phyloP scores from a whole-genome alignment of 1,140 invertebrate species.

The Penaeus chinensis region DNA sequence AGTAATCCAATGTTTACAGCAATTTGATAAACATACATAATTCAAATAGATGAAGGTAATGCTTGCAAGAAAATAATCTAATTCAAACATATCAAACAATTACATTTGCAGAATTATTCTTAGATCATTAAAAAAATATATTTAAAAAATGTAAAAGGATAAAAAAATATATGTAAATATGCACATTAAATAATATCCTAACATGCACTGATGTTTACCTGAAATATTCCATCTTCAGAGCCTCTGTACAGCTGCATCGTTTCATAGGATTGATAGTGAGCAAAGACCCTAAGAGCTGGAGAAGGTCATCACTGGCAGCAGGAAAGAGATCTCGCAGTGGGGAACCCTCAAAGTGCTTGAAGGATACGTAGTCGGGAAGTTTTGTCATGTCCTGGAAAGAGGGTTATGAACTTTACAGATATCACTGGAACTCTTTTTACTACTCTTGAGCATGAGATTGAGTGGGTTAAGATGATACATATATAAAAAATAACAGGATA shows the following conservation, averaged over 20 bases:
- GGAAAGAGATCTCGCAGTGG: constrained; percentile 94
- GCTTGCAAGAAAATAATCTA: neutral
- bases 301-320: constrained; percentile 92
- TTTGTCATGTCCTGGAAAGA: constrained; percentile 77
- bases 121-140: neutral
- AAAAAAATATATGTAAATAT: neutral
- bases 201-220: constrained; percentile 68
- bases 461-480: constrained; percentile 6
- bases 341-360: constrained; percentile 86
- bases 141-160: neutral
- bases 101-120: neutral
- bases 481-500: neutral
- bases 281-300: constrained; percentile 84
- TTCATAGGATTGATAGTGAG: constrained; percentile 87
- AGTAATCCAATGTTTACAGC: neutral
- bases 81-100: neutral
- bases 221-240: constrained; percentile 86
- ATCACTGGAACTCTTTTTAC: neutral
- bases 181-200: neutral
- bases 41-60: no score
- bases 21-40: no score
- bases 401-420: neutral
- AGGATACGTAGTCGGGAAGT: constrained; percentile 93
- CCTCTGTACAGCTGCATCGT: constrained; percentile 84
- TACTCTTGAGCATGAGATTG: no score